phyloP scores from a whole-genome alignment of 2,797 vertebrate species.

The Lithobates pipiens region DNA sequence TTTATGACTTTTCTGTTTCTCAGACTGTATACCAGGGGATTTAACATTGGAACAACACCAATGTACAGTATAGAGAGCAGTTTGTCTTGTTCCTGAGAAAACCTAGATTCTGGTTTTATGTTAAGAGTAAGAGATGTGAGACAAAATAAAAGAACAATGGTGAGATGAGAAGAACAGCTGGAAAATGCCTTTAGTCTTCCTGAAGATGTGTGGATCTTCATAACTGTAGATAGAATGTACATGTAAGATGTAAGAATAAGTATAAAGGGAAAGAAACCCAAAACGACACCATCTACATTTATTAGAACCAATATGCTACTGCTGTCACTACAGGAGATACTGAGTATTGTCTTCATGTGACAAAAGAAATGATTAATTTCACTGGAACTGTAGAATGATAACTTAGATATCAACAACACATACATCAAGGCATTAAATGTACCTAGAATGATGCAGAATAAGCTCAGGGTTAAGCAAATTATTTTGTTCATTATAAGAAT shows the following conservation, averaged over 20 bases:
- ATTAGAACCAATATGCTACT: conserved; percentile 6
- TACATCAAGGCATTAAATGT: conserved; percentile 39
- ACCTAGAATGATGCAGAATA: neutral
- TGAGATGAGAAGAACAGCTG: conserved; percentile 41
- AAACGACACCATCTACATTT: conserved; percentile 7
- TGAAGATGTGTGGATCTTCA: conserved; percentile 6
- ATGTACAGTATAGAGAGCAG: conserved; percentile 44
- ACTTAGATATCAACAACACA: conserved; percentile 18
- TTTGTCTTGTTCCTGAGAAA: conserved; percentile 34
- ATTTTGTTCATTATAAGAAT: conserved; percentile 22
- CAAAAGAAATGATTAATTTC: conserved; percentile 55
- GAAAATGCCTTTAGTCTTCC: conserved; percentile 44
- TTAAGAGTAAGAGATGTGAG: conserved; percentile 37
- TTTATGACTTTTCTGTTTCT: conserved; percentile 44
- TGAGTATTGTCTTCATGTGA: conserved; percentile 43
- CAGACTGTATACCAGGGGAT: conserved; percentile 47
- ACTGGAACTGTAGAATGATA: conserved; percentile 7
- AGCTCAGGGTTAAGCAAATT: neutral
- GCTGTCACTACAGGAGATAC: neutral
- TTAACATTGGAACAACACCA: conserved; percentile 32
- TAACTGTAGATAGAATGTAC: conserved; percentile 33
- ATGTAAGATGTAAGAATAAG: conserved; percentile 48
- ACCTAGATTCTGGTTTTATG: conserved; percentile 27
- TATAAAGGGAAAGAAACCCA: conserved; percentile 19
- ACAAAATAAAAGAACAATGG: conserved; percentile 35